Conservation (phyloP, 1,140 invertebrate species). For the Magallana angulata region DNA sequence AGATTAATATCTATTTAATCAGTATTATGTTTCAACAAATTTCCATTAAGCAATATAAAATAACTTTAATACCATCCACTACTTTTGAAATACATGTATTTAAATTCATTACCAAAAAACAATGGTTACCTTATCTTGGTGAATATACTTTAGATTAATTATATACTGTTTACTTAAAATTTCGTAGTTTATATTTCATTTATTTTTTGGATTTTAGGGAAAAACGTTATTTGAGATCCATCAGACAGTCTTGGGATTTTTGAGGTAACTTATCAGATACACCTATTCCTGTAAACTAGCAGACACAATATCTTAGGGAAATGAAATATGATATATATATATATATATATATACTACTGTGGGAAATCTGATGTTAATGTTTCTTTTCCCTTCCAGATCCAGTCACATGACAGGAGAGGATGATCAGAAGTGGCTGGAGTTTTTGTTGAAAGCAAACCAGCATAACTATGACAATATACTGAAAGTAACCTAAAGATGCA, state of each 20-base stretch:
- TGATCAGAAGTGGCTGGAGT: constrained; percentile 46
- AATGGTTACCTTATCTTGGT: background rate
- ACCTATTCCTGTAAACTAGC: too few relatives aligned
- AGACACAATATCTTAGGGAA: too few relatives aligned
- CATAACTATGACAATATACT: constrained; percentile 43
- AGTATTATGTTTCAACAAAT: too few relatives aligned
- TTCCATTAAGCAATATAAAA: background rate
- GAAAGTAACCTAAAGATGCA: background rate
- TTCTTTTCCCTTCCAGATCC: constrained; percentile 20
- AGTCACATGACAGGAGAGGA: constrained; percentile 38
- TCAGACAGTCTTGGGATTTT: background rate
- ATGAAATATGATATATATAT: background rate
- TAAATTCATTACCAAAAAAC: background rate
- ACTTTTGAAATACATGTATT: background rate
- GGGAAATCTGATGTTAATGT: too few relatives aligned
- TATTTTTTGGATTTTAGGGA: background rate
- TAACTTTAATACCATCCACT: background rate
- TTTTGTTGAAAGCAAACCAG: constrained; percentile 43
- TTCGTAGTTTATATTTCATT: background rate
- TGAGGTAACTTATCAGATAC: background rate
- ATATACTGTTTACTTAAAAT: background rate
- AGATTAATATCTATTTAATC: background rate
- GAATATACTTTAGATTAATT: background rate
- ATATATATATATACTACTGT: background rate
- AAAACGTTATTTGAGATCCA: constrained; percentile 1